Evolutionary conservation across 2,888 invertebrate genomes (phyloP), one percentile per base, ranked within the genome.

Genomic region (Oxytorus armatus): DNA sequence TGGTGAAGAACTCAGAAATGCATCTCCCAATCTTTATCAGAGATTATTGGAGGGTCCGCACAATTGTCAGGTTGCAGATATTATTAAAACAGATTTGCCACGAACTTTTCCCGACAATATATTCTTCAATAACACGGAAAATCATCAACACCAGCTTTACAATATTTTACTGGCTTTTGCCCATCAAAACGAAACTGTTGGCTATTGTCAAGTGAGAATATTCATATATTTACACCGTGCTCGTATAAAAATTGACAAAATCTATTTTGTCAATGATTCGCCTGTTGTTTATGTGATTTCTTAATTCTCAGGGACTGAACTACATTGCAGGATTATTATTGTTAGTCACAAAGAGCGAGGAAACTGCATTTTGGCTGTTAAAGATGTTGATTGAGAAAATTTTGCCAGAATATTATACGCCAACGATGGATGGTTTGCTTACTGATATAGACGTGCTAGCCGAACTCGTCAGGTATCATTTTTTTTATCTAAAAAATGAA

Each of bases 31-130:
- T 88, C 92, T 95, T 1, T 96, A 96, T 90, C 93, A 93, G 79
- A 94, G 94, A 87, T 93, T 98, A 86, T 92, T 96, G 82, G 94
- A 94, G 85, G 94, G 94, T 66, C 94, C 95, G 25, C 95, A 95
- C 90, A 95, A 96, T 87, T 94, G 95, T 86, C 95, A 94, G 86
- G 93, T 96, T 25, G 95, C 95, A 69, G 97, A 98, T 88, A 94
- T 95, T 77, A 97, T 98, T 72, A 95, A 95, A 92, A 96, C 97
- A 81, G 98, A 98, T 93, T 93, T 98, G 86, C 98, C 97, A 82
- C 93, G 98, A 82, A 98, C 98, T 80, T 98, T 98, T 93, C 98
- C 98, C 70, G 98, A 98, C 90, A 98, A 98, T 92, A 97, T 98
- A 85, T 97, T 96, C 92, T 98, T 98, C 90, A 95, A 95, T 80